Base-by-base conservation (phyloP, 1,140 invertebrate genomes). In the Orius laevigatus region DNA sequence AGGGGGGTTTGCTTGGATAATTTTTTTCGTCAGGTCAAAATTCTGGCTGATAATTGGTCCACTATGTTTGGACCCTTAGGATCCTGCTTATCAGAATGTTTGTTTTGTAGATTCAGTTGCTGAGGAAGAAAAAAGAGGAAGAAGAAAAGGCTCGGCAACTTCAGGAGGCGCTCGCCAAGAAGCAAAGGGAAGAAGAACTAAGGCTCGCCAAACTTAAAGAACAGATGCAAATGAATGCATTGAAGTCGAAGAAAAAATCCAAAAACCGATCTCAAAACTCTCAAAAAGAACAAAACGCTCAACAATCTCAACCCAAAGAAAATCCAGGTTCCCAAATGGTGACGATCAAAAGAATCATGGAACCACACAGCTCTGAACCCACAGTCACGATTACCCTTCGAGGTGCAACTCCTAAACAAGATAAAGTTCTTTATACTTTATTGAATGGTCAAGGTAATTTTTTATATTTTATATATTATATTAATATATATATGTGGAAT, bases 381-480 rank as follows among this genome's bases (percentile, higher is more conserved):
- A 79, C 76, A 5, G 80, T 83, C 2, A 83, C 80, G 0, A 80
- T 83, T 31, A 81, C 79, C 1, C 64, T 81, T 9, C 79, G 81
- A 56, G 80, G 79, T 10, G 74, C 77, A 54, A 77, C 78, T 1
- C 78, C 79, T 8, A 77, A 78, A 46, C 74, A 81, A 57, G 79
- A 83, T 56, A 76, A 79, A 59, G 70, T 83, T 31, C 60, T 82
- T 0, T 81, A 79, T 57, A 81, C 77, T 2, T 63, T 83, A 40
- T 70, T 81, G 2, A 81, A 82, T 60, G 79, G 79, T 5, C 55
- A 59, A 55, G 54, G 56, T 57, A 53, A 47, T 12, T 10, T 10
- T n/a, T 34, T 8, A 34, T 10, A 38, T 38, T 12, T 48, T 35
- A 16, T 44, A 11, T 12, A 19, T 18, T 44, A n/a, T n/a, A n/a